Conservation (phyloP, 2,113 vertebrate species). For the Toxotes jaculatrix region DNA sequence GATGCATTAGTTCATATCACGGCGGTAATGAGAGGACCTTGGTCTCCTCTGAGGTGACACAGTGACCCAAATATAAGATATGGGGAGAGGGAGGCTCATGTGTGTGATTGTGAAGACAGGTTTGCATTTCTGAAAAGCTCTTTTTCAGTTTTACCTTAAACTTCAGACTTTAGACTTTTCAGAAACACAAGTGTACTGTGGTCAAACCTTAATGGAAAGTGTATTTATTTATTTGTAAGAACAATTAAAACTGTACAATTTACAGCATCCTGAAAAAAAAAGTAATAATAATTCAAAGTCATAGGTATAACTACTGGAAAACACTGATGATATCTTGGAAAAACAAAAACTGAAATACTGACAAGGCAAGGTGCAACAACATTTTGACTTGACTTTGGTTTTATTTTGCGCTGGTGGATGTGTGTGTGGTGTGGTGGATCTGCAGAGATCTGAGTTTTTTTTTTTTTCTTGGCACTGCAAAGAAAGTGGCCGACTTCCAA, state of each 20-base stretch:
- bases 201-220: not conserved
- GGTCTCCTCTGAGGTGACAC: conserved; percentile 71
- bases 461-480: conserved; percentile 57
- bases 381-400: not conserved
- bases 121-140: not conserved
- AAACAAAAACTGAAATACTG: not conserved
- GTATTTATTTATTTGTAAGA: not conserved
- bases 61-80: conserved; percentile 78
- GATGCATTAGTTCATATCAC: conserved; percentile 77
- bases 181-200: not conserved
- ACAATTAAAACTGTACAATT: not conserved
- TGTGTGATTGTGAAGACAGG: not conserved
- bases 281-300: not conserved
- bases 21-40: conserved; percentile 66
- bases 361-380: not conserved
- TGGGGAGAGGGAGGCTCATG: not conserved
- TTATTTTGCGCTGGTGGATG: conserved; percentile 10
- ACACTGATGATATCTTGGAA: not conserved
- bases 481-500: conserved; percentile 64
- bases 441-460: conserved; percentile 48
- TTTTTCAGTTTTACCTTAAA: not conserved
- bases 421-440: conserved; percentile 12
- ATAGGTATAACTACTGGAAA: not conserved
- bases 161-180: not conserved
- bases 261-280: not conserved